Evolutionary conservation across 1,140 invertebrate genomes (phyloP).

Genomic region (Gonatopus flavifemur): DNA sequence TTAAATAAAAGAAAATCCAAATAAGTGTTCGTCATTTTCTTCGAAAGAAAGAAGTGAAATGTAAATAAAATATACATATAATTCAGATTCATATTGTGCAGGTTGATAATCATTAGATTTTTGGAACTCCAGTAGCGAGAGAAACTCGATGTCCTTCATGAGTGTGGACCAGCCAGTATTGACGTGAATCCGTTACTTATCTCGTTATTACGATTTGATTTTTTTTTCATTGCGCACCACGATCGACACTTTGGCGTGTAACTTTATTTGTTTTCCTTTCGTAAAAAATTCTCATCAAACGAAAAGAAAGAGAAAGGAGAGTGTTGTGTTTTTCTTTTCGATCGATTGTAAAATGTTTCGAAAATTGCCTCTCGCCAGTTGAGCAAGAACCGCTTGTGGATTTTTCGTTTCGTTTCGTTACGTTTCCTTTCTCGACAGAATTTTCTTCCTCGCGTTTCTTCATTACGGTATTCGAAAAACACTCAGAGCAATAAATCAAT

Average conservation of each 20-base stretch:
- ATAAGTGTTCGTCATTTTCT: no score
- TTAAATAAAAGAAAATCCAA: conserved; percentile 1
- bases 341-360: conserved; percentile 23
- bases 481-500: neutral
- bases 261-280: no score
- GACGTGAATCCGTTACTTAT: neutral
- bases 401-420: neutral
- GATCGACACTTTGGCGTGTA: neutral
- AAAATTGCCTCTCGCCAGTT: neutral
- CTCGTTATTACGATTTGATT: no score
- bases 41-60: conserved; percentile 1
- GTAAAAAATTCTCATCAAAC: no score
- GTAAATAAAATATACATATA: conserved; percentile 14
- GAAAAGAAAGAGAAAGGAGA: neutral
- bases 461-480: neutral
- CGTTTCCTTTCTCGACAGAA: neutral
- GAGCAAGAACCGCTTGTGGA: neutral
- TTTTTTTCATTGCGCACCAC: neutral
- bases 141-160: neutral
- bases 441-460: neutral
- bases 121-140: neutral
- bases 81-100: neutral
- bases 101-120: neutral
- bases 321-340: conserved; percentile 18
- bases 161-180: neutral